Base-by-base conservation (phyloP, 2,797 vertebrate genomes). In the Sciaenops ocellatus region DNA sequence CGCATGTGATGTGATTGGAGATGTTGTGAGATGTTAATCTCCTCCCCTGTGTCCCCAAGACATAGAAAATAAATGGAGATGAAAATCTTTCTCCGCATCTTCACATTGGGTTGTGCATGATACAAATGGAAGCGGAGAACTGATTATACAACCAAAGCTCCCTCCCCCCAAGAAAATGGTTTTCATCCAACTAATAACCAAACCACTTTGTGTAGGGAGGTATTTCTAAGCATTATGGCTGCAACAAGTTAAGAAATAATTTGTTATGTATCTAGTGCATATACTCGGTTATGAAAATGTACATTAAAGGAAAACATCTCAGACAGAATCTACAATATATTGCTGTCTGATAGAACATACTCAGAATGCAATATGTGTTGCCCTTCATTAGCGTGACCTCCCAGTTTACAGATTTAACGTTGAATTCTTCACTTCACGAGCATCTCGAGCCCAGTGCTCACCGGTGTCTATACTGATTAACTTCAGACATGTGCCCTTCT, bases 21-120 rank as follows among this genome's bases (percentile, higher is more conserved):
- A 93, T 93, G 94, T 86, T 89, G 89, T 84, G 88, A 73, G 17
- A 87, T 87, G 91, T 93, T 93, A 85, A 91, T 91, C 89, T 92
- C 80, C 67, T 89, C 72, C 79, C 70, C 87, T 50, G 66, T 88
- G 86, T 94, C 89, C 90, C 86, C 90, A 60, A 92, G 92, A 89
- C 88, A 88, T 69, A 62, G 82, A 54, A 84, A 89, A 87, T 87
- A 90, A 89, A 90, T 80, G 84, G 82, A 89, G 83, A 87, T 89
- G 70, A 80, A 90, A 89, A 91, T 89, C 79, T 73, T 74, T 69
- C 72, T 60, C 71, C 26, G 60, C 83, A 51, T 90, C 78, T 78
- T 87, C 74, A 73, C 83, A 84, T 65, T 76, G 80, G 67, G 78
- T 66, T n/a, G 8, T 50, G 66, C 47, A 69, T 87, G 84, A 91